Percentiles rank a stretch among this genome's conserved stretches.
Evolutionary conservation across 2,888 invertebrate genomes (phyloP).

Genomic region (Nymphalis urticae): DNA sequence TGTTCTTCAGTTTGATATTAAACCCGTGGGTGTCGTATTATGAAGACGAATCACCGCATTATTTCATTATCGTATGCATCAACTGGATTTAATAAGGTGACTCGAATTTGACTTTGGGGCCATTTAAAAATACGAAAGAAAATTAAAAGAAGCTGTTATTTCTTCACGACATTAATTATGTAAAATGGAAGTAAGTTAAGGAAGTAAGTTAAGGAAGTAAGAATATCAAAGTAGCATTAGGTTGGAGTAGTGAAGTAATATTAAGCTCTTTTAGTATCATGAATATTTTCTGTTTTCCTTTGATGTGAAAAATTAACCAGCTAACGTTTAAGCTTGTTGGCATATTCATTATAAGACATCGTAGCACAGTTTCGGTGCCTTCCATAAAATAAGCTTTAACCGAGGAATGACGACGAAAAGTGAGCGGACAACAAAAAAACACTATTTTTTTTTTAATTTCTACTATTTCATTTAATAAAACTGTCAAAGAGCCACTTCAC

Average conservation of each 20-base stretch:
- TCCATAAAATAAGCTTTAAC: no score
- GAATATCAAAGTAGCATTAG: background rate
- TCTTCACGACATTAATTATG: background rate
- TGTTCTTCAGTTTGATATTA: conserved; percentile 20
- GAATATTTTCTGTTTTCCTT: background rate
- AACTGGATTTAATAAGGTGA: conserved; percentile 30
- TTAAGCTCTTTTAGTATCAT: background rate
- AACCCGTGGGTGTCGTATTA: conserved; percentile 31
- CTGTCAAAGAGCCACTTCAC: no score
- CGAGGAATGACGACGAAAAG: no score
- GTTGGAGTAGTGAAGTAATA: background rate
- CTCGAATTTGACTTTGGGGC: conserved; percentile 17
- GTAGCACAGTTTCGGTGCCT: no score
- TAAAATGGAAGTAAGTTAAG: background rate
- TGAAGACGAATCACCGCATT: conserved; percentile 33
- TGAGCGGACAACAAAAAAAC: no score
- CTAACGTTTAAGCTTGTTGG: no score
- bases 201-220: background rate
- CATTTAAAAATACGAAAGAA: conserved; percentile 1
- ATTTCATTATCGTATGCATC: conserved; percentile 22
- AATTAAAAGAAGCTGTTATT: background rate
- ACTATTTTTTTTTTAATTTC: no score
- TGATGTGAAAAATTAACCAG: background rate
- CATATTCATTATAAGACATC: no score
- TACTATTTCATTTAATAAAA: no score